Evolutionary conservation across 2,797 vertebrate genomes (phyloP).

Genomic region (Prunella strophiata): DNA sequence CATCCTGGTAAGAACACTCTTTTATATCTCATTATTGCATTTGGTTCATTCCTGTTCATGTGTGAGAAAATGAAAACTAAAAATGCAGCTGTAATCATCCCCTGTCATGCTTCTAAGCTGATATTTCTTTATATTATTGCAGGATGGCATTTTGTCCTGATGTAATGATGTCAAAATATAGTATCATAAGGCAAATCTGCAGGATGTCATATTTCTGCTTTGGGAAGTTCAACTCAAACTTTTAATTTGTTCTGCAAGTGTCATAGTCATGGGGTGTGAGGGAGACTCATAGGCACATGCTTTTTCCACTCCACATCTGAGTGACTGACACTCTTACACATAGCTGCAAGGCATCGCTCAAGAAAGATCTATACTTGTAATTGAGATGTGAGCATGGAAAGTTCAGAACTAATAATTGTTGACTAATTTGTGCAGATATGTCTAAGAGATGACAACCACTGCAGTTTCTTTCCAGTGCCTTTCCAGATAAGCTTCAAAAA

Average conservation of each 20-base stretch:
- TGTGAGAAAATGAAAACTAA: not conserved
- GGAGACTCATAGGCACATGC: not conserved
- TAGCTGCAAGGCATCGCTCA: not conserved
- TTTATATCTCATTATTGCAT: not conserved
- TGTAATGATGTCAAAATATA: not conserved
- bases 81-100: not conserved
- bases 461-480: not conserved
- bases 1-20: slow-evolving; percentile 35
- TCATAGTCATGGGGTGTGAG: accelerated
- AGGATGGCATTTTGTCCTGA: not conserved
- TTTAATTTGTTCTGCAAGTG: not conserved
- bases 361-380: not conserved
- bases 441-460: not conserved
- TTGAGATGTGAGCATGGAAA: not conserved
- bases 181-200: not conserved
- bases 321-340: not conserved
- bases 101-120: not conserved
- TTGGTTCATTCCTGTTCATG: not conserved
- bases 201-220: not conserved
- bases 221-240: not conserved
- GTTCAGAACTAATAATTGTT: not conserved
- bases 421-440: not conserved
- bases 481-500: not conserved
- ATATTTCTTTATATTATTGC: not conserved
- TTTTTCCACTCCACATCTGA: not conserved